Base-by-base conservation (phyloP, 2,797 vertebrate genomes). In the Rousettus madagascariensis region DNA sequence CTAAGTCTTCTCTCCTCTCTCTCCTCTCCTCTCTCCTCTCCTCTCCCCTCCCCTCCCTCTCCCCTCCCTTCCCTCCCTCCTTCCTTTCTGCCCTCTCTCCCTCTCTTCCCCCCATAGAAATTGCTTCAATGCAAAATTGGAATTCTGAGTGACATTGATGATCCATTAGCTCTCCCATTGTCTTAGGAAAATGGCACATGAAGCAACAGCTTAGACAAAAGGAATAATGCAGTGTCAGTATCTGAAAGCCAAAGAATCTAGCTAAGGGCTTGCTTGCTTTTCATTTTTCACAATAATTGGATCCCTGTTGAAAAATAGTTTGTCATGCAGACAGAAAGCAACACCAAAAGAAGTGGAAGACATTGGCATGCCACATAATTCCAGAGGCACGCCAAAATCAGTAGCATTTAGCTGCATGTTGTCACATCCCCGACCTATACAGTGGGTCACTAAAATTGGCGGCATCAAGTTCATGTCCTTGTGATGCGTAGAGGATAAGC, bases 281-380 rank as follows among this genome's bases (percentile, higher is more conserved):
- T 93, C 84, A 57, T 74, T 94, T 91, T 93, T 72, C 97, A 86
- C 85, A 59, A 26, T 97, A 95, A 96, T 89, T 96, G 92, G 90
- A 74, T 95, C 82, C 93, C 43, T 80, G n/a, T 92, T 94, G 24
- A 90, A 91, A 89, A 80, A 49, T 10, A 84, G 72, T 49, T 95
- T 93, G 33, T 69, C 49, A 2, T 43, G 84, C 83, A 94, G 89
- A 80, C 86, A 91, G 92, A 95, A 91, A 4, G 36, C 63, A 95
- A 9, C 38, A 26, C 68, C 53, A 49, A 72, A 77, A 71, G 68
- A 78, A 79, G 11, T 13, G 17, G 57, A 55, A 77, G 78, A 49
- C 46, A 13, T 26, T 84, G 46, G 38, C 46, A 41, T 12, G 11
- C 63, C 53, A 5, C 33, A 0, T 46, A 38, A 55, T 79, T 88